Conservation (phyloP, 2,797 vertebrate genomes). For the Decapterus maruadsi region DNA sequence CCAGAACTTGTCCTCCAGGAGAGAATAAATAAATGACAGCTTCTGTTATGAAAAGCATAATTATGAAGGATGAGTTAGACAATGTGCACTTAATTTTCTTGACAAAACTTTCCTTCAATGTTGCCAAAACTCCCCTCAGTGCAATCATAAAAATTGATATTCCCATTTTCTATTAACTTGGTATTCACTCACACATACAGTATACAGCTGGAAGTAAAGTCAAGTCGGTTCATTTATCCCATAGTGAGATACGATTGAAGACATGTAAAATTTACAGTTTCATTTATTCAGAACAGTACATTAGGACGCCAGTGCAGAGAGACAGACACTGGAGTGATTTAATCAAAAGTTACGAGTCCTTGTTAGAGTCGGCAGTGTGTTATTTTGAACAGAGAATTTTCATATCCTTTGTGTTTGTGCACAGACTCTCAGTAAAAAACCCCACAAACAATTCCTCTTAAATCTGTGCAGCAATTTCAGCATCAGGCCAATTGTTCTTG, state of each 20-base stretch:
- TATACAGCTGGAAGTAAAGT: constrained; percentile 20
- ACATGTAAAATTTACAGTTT: neutral
- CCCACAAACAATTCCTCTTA: constrained; percentile 26
- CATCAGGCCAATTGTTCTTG: constrained; percentile 17
- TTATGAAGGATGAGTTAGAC: constrained; percentile 1
- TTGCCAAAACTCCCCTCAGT: neutral
- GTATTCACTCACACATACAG: constrained; percentile 10
- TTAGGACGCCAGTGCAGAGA: neutral
- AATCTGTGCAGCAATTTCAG: constrained; percentile 16
- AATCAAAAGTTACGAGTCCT: constrained; percentile 1
- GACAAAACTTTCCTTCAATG: neutral
- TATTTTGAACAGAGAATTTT: constrained; percentile 25
- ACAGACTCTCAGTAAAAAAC: constrained; percentile 16
- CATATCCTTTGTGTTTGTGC: constrained; percentile 8
- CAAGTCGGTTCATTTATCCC: constrained; percentile 3
- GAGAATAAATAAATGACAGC: constrained; percentile 5
- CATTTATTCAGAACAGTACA: neutral
- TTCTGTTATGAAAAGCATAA: constrained; percentile 23
- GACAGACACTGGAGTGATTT: constrained; percentile 5
- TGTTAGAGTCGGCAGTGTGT: constrained; percentile 1
- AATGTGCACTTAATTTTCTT: constrained; percentile 1
- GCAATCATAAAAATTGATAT: constrained; percentile 5
- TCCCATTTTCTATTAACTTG: neutral
- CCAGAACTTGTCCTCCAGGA: constrained; percentile 1
- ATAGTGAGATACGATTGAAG: constrained; percentile 13